Base-by-base conservation (phyloP, 2,888 invertebrate species). In the Cephus spinipes region DNA sequence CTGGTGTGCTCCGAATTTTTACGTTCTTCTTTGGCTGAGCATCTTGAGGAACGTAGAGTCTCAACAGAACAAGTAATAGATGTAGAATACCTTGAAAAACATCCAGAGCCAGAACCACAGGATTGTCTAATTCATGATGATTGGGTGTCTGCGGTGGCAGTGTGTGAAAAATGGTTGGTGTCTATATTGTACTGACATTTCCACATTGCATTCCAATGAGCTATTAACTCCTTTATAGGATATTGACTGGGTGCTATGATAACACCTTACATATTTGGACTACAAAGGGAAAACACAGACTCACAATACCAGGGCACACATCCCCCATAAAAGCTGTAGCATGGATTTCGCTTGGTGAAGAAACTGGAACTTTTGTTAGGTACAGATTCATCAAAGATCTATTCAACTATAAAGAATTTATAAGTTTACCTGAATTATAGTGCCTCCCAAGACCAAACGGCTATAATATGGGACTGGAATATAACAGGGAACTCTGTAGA, bases 61-160 rank as follows among this genome's bases (percentile, higher is more conserved):
- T 96, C 97, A 0, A 95, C 95, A 75, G 99, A 99, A 93, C 94
- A 95, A 77, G 96, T 97, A 12, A 92, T 99, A 83, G 96, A 97
- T 83, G 94, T 99, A 76, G 99, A 99, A 92, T 99, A 99, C 92
- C 93, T 99, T 33, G 96, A 97, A 90, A 94, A 96, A 85, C 95
- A 96, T 85, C 97, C 98, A 15, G 96, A 98, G 0, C 99, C 99
- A 0, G 95, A 97, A 87, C 98, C 99, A 0, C 95, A 97, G 89
- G 97, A 98, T 90, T 97, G 97, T 89, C 93, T 99, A 83, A 94
- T 97, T 90, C 98, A 99, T 88, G 98, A 99, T 92, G 99, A 99
- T 90, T 99, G 99, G 99, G 98, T 99, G n/a, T 96, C 98, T 32
- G 95, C 97, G 73, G 95, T 98, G 0, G 95, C 96, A 85, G 93